These are phyloP conservation scores for Agrotis clavis DNA, from an alignment of 2,888 invertebrate species.

Conservation along the genomic window DNA sequence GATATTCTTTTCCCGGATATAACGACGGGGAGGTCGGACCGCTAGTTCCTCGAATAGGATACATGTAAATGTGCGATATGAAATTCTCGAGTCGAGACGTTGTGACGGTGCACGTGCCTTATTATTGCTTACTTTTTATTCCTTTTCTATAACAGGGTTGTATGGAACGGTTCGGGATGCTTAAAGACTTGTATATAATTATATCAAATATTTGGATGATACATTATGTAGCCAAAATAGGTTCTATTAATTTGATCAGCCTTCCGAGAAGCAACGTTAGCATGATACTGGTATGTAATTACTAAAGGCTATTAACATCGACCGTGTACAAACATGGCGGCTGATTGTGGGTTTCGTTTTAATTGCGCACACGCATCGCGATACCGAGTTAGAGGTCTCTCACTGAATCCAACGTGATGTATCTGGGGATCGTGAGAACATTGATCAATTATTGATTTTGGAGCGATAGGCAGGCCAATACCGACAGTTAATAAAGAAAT, in stretches of 20 bases:
- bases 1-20: constrained; percentile 89
- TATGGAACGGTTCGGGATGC: constrained; percentile 58
- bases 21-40: constrained; percentile 82
- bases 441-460: constrained; percentile 86
- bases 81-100: constrained; percentile 80
- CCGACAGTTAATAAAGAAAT: constrained; percentile 55
- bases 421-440: constrained; percentile 86
- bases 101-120: constrained; percentile 75
- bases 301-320: constrained; percentile 90
- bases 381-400: constrained; percentile 84
- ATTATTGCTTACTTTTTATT: constrained; percentile 75
- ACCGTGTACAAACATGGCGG: constrained; percentile 91
- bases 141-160: constrained; percentile 61
- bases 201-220: constrained; percentile 68
- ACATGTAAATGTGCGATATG: constrained; percentile 84
- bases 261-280: constrained; percentile 89
- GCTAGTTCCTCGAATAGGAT: constrained; percentile 83
- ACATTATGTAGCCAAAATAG: constrained; percentile 81
- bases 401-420: constrained; percentile 80
- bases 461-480: constrained; percentile 65
- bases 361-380: constrained; percentile 91
- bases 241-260: constrained; percentile 90
- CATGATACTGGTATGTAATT: constrained; percentile 90
- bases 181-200: constrained; percentile 65
- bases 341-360: constrained; percentile 91